Evolutionary conservation across 2,113 vertebrate species (phyloP).

Genomic region (Pyxicephalus adspersus): DNA sequence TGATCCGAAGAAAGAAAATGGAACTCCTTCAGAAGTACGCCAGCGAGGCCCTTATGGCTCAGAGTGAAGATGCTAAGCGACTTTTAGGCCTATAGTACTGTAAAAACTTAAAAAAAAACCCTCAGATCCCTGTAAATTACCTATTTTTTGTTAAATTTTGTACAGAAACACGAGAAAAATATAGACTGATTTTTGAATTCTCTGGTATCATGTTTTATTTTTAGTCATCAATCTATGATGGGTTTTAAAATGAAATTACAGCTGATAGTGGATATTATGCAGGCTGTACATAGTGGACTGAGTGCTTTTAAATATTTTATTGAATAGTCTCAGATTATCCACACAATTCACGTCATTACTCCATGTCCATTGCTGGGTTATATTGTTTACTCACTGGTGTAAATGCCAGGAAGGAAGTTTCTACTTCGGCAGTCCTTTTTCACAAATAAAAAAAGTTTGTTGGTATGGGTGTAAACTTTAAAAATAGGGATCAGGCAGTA

Average conservation of each 20-base stretch:
- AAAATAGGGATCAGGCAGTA: too few relatives aligned
- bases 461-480: neutral
- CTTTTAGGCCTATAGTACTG: slow-evolving; percentile 81
- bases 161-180: slow-evolving; percentile 38
- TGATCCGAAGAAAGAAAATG: slow-evolving; percentile 96
- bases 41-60: slow-evolving; percentile 93
- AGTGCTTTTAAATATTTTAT: too few relatives aligned
- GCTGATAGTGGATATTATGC: too few relatives aligned
- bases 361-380: too few relatives aligned
- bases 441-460: neutral
- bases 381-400: too few relatives aligned
- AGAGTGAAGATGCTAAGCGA: slow-evolving; percentile 89
- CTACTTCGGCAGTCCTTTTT: too few relatives aligned
- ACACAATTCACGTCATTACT: too few relatives aligned
- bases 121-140: slow-evolving; percentile 13
- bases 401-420: too few relatives aligned
- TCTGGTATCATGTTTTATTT: neutral
- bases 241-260: too few relatives aligned
- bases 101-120: neutral
- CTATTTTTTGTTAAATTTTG: slow-evolving; percentile 36
- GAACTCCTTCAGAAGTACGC: slow-evolving; percentile 95
- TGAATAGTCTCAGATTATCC: too few relatives aligned
- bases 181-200: slow-evolving; percentile 19
- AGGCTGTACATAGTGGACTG: too few relatives aligned
- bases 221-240: neutral